These are phyloP conservation scores for Urocitellus parryii DNA, from an alignment of 2,113 vertebrate genomes.

Conservation along the genomic window DNA sequence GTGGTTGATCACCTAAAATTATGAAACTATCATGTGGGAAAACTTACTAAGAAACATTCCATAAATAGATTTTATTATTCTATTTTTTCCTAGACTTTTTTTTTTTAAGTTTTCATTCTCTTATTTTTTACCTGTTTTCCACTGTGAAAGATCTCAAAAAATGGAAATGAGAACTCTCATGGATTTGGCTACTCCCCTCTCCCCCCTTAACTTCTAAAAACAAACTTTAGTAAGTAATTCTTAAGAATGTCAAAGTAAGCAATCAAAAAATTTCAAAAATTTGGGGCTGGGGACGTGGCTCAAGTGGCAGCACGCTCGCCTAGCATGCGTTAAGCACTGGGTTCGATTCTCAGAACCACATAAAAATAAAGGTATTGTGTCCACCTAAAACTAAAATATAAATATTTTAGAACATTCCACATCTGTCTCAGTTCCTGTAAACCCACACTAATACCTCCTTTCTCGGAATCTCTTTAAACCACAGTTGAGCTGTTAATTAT, in stretches of 20 bases:
- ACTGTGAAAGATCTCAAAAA: background rate
- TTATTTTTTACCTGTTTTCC: slow-evolving; percentile 36
- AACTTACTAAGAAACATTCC: background rate
- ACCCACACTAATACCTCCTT: background rate
- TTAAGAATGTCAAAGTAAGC: background rate
- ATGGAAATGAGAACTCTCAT: background rate
- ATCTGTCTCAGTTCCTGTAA: background rate
- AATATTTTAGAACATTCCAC: background rate
- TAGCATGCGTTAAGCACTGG: no score
- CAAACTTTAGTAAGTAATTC: background rate
- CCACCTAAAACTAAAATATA: no score
- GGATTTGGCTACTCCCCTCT: background rate
- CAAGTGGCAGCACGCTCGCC: no score
- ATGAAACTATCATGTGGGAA: background rate
- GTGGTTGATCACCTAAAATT: slow-evolving; percentile 19
- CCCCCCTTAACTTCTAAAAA: background rate
- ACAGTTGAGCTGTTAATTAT: background rate
- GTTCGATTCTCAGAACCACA: no score
- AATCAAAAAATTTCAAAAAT: background rate
- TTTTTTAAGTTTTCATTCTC: background rate
- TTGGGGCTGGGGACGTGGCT: background rate
- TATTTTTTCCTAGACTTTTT: background rate
- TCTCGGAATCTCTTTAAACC: background rate
- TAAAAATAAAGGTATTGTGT: no score
- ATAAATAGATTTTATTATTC: background rate